Evolutionary conservation across 2,797 vertebrate species (phyloP).

Genomic region (Tarsius wallacei): DNA sequence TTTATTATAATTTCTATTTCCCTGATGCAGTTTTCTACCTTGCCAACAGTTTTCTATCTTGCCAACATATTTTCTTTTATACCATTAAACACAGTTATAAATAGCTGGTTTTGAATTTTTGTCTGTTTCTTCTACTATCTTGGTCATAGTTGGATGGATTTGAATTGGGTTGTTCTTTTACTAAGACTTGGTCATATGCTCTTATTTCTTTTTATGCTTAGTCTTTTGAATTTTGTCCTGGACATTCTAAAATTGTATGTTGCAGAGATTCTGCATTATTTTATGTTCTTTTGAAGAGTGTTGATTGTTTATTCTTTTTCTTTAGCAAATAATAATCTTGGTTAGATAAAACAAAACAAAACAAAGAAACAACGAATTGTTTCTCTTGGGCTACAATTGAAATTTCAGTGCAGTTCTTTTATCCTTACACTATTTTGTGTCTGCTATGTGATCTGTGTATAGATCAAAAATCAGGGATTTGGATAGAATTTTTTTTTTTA

Average conservation of each 20-base stretch:
- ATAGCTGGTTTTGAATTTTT: neutral
- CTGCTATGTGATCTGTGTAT: neutral
- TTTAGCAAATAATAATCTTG: neutral
- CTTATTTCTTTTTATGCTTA: conserved; percentile 11
- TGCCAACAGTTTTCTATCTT: neutral
- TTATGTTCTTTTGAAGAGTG: neutral
- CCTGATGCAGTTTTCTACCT: neutral
- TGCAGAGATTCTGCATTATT: conserved; percentile 10
- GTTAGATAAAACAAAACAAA: neutral
- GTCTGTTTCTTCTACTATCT: neutral
- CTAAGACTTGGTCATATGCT: neutral
- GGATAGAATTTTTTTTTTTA: too few relatives aligned
- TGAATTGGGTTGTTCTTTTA: neutral
- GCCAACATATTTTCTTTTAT: neutral
- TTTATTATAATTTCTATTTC: neutral
- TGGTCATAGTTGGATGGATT: neutral
- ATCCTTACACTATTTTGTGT: neutral
- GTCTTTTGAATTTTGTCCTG: neutral
- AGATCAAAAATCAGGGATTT: conserved; percentile 27
- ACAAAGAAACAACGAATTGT: neutral
- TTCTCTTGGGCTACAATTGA: neutral
- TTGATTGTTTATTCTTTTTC: neutral
- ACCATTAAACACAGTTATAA: neutral
- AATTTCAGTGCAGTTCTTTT: neutral
- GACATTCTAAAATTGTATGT: neutral